These are phyloP conservation scores for Psephotus haematonotus DNA, from an alignment of 2,113 vertebrate species.

Conservation along the genomic window DNA sequence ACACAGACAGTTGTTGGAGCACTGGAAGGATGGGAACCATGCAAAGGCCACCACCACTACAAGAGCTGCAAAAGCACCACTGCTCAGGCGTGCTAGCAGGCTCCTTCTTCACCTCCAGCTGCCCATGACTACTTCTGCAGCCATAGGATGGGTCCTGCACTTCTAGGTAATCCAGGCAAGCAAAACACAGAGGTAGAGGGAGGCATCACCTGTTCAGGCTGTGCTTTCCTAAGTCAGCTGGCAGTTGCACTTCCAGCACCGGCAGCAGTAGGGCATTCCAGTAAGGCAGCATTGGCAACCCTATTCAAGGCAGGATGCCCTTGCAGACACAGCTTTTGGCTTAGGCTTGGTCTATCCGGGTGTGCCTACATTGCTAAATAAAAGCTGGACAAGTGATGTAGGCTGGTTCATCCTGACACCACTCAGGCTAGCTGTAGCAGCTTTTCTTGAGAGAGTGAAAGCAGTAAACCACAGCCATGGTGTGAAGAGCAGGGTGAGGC, in stretches of 20 bases:
- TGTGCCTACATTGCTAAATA: not conserved
- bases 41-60: fast-evolving
- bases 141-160: not conserved
- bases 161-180: not conserved
- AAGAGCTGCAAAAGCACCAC: not conserved
- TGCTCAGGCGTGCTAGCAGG: not conserved
- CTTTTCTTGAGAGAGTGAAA: not conserved
- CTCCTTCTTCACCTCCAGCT: not conserved
- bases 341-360: not conserved
- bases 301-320: not conserved
- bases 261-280: too few species aligned
- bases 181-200: not conserved
- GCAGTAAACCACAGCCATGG: not conserved
- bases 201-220: not conserved
- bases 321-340: not conserved
- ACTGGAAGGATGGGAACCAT: not conserved
- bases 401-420: not conserved
- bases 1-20: not conserved
- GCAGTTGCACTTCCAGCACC: not conserved
- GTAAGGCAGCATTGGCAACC: not conserved
- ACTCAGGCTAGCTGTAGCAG: not conserved
- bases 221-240: not conserved
- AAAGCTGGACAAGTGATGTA: not conserved
- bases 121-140: not conserved
- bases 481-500: not conserved